Evolutionary conservation across 2,888 invertebrate species (phyloP), one percentile per base, ranked within the genome.

Genomic region (Drosophila prostipennis): DNA sequence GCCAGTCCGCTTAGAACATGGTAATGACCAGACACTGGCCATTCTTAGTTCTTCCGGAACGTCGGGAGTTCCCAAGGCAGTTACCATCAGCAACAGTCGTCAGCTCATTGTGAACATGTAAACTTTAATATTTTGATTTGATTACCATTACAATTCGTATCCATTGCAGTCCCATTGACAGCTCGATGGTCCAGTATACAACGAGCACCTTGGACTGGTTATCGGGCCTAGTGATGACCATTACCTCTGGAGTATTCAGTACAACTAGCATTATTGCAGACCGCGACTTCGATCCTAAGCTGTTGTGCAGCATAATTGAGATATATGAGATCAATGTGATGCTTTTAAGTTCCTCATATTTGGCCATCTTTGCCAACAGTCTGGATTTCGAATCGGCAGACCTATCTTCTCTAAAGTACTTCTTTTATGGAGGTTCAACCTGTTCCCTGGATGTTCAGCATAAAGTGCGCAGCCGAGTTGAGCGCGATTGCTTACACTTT

Each of bases 11-110:
- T 61, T 79, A 7, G 72, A 71, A n/a, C 32, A 63, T 29, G 81
- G 83, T 6, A 76, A 70, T 2, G 74, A 78, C 58, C 80, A 85
- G 57, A 77, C 78, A 1, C 76, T 83, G 7, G 81, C 80, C 3
- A 87, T 90, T 70, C 56, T 89, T 0, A 81, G 87, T 42, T 78
- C 89, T 0, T 86, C 88, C 13, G 89, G 90, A 6, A 86, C 87
- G 5, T 87, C 87, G 0, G 89, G 89, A 1, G n/a, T 67, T 3
- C 81, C 88, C 3, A 89, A 89, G 65, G 79, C 77, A 23, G 80
- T 52, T 53, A 80, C 68, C 16, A 54, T 61, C 23, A 55, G 39
- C 23, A 61, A 61, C 13, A 36, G 39, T 34, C 61, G 34, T 8
- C 46, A 46, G 16, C 32, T 61, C 5, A 37, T 60, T 32, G 19